Base-by-base conservation (phyloP, 2,797 vertebrate species). In the Sebastes glaucus region DNA sequence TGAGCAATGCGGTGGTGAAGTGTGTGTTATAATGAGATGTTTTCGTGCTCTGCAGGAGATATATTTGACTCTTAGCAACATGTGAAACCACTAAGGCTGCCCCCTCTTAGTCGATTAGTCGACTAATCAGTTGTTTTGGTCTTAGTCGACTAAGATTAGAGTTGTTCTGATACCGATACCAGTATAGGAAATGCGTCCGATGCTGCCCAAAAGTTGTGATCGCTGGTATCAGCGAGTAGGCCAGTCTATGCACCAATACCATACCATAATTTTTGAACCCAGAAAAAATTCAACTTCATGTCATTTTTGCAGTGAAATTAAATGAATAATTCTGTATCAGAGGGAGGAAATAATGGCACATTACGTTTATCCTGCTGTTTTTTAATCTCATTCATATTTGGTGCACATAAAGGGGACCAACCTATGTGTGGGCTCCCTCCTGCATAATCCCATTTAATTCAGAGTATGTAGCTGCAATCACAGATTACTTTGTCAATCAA, bases 371-470 rank as follows among this genome's bases (percentile, higher is more conserved):
- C 14, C 20, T 10, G 18, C 64, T 55, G 10, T 33, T 82, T n/a
- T 67, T 74, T 68, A 81, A 89, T 90, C 67, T 66, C 4, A 70
- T 86, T 74, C 57, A 27, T 69, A 28, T 57, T 22, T 66, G 23
- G 7, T 62, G 16, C n/a, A 38, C 11, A 57, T 38, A 69, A 68
- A 71, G 18, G n/a, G 62, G 42, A 68, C 30, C 28, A 22, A 62
- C 16, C 55, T 30, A 27, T 62, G 33, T 68, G 38, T 85, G 46
- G 14, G n/a, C 55, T 79, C 25, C 32, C 46, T 68, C 32, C 46
- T 68, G 35, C 28, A 71, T 89, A 82, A 93, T 92, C 83, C 83
- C 78, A 73, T 66, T 87, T 89, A 80, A 89, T 86, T 86, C 64
- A n/a, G 52, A 42, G 38, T 42, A 16, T 42, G 71, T 72, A 28